Evolutionary conservation across 2,797 vertebrate species (phyloP).

Genomic region (Meriones psammophilus): DNA sequence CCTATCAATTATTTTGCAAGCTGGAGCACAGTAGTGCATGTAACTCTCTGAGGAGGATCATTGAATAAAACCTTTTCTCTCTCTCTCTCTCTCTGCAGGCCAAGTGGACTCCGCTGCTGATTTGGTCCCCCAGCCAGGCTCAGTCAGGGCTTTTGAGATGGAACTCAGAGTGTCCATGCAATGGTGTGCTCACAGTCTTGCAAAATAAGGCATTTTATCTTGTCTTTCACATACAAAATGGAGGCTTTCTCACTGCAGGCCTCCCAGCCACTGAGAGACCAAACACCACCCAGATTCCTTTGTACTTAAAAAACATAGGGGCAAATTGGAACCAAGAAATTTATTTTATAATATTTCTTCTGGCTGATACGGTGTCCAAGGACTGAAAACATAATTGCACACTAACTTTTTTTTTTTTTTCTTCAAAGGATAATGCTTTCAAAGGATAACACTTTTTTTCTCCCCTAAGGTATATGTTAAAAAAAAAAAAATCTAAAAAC

Average conservation of each 20-base stretch:
- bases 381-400: not conserved
- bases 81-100: not conserved
- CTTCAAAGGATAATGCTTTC: not conserved
- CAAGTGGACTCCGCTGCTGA: not conserved
- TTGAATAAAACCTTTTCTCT: not conserved
- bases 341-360: not conserved
- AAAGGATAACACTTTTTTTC: not conserved
- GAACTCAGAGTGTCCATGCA: not conserved
- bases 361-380: not conserved
- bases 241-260: constrained; percentile 41
- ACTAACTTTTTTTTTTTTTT: not conserved
- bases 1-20: not conserved
- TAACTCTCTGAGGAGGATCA: not conserved
- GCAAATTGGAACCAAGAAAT: not conserved
- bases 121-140: not conserved
- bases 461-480: not conserved
- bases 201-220: constrained; percentile 55
- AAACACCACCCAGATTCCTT: constrained; percentile 7
- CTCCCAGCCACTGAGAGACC: not conserved
- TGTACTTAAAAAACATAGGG: constrained; percentile 47
- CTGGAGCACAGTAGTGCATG: not conserved
- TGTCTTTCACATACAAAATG: constrained; percentile 10
- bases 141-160: not conserved
- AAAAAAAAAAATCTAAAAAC: not conserved
- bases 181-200: not conserved